Evolutionary conservation across 2,113 vertebrate genomes (phyloP).

Genomic region (Alosa alosa): DNA sequence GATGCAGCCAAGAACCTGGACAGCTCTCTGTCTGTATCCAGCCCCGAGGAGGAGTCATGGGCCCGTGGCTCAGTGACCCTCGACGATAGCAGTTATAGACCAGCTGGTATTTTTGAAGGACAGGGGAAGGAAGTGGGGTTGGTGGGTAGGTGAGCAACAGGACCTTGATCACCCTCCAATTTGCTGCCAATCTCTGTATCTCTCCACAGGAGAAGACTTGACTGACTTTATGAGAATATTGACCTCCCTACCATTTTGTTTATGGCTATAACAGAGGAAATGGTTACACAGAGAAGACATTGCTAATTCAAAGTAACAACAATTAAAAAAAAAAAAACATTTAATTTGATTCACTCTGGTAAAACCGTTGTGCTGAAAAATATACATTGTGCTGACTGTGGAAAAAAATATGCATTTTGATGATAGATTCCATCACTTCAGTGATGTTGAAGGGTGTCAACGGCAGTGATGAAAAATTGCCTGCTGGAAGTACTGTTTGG

Average conservation of each 20-base stretch:
- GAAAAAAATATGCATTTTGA: slow-evolving; percentile 7
- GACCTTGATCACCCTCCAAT: background rate
- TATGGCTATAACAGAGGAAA: background rate
- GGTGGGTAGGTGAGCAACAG: slow-evolving; percentile 42
- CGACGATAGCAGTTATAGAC: slow-evolving; percentile 40
- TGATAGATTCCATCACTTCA: slow-evolving; percentile 1
- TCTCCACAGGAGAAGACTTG: background rate
- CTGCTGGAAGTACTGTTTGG: slow-evolving; percentile 37
- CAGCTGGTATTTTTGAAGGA: slow-evolving; percentile 46
- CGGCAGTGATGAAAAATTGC: slow-evolving; percentile 20
- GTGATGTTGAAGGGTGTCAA: background rate
- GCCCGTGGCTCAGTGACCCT: slow-evolving; percentile 32
- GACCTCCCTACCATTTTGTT: slow-evolving; percentile 10
- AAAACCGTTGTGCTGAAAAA: slow-evolving; percentile 1
- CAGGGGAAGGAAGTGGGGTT: slow-evolving; percentile 51
- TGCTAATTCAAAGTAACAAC: background rate
- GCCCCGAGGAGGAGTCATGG: slow-evolving; percentile 44
- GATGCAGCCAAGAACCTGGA: slow-evolving; percentile 38
- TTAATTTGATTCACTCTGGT: background rate
- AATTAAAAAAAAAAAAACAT: background rate
- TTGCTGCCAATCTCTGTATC: background rate
- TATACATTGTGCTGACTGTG: background rate
- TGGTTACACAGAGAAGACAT: slow-evolving; percentile 13
- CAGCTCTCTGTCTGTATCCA: slow-evolving; percentile 36
- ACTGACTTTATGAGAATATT: background rate